Evolutionary conservation across 2,888 invertebrate genomes (phyloP), one percentile per base, ranked within the genome.

Genomic region (Cotesia congregata): DNA sequence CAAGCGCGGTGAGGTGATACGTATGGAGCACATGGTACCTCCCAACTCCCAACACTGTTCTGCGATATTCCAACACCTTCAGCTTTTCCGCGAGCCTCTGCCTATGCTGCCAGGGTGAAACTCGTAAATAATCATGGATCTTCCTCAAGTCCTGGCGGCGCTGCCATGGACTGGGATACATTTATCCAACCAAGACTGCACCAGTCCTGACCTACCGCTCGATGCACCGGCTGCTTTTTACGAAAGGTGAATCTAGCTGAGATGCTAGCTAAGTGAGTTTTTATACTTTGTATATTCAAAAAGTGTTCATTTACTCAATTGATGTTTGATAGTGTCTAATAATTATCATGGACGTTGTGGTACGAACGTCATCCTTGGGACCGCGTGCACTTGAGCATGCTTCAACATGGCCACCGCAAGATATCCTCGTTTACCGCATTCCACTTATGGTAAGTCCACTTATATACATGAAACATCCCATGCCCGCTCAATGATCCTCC

Each of bases 1-100:
- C 88, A 87, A 77, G 88, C 88, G 88, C 88, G 88, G 87, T 87
- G 84, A 85, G 80, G 85, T 82, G 85, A 87, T 84, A 75, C 82
- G 83, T 84, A 83, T 81, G 83, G 83, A 88, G 88, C 88, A 88
- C 88, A 88, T 88, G 88, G 88, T 87, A 30, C 3, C 30, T 30
- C 30, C 30, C 82, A 81, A 75, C 77, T 81, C 77, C 79, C 77
- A 50, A 64, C 41, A 68, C 50, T 20, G 12, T 64, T 68, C 70
- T 67, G 15, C 15, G 67, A 69, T 67, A 65, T 17, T 64, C 59
- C 72, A 72, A 39, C 65, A 64, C 59, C 64, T 72, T 79, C 77
- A 75, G 78, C 77, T 77, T 76, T 72, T 72, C 76, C 72, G 77
- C 80, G 77, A 81, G 77, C 77, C 78, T 80, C 79, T 80, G 77